Evolutionary conservation across 2,113 vertebrate genomes (phyloP).

Genomic region (Lutjanus erythropterus): DNA sequence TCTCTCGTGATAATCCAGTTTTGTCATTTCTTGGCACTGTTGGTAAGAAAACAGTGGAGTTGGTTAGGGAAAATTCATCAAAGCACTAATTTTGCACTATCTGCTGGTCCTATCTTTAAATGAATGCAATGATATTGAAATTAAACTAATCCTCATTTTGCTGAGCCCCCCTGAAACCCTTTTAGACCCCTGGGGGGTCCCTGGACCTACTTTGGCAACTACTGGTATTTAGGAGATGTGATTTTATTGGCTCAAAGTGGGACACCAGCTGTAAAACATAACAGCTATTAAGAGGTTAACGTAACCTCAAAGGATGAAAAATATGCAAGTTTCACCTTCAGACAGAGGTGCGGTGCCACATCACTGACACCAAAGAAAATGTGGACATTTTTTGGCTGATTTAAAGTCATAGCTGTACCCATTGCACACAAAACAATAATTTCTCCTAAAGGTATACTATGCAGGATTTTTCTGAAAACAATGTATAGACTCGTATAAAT

Average conservation of each 20-base stretch:
- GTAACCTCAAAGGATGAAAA: constrained; percentile 48
- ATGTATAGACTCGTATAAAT: no score
- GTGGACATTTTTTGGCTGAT: background rate
- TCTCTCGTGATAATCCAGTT: background rate
- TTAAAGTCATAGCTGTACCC: background rate
- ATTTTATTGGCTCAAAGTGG: constrained; percentile 73
- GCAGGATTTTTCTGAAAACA: no score
- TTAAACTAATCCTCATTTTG: constrained; percentile 61
- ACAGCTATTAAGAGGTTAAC: constrained; percentile 48
- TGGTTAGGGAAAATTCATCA: constrained; percentile 10
- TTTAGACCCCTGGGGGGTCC: constrained; percentile 41
- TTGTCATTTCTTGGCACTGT: background rate
- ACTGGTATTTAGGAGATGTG: constrained; percentile 60
- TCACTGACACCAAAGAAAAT: background rate
- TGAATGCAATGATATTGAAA: constrained; percentile 41
- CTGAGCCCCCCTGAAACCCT: constrained; percentile 50
- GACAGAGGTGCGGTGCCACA: background rate
- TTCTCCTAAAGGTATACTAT: no score
- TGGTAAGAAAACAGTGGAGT: constrained; percentile 6
- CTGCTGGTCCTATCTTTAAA: constrained; percentile 38
- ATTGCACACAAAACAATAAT: background rate
- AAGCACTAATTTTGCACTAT: constrained; percentile 13
- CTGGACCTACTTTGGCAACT: constrained; percentile 68
- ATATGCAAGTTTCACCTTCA: constrained; percentile 53
- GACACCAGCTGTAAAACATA: constrained; percentile 43